Conservation (phyloP, 2,888 invertebrate species). For the Nasonia oneida region DNA sequence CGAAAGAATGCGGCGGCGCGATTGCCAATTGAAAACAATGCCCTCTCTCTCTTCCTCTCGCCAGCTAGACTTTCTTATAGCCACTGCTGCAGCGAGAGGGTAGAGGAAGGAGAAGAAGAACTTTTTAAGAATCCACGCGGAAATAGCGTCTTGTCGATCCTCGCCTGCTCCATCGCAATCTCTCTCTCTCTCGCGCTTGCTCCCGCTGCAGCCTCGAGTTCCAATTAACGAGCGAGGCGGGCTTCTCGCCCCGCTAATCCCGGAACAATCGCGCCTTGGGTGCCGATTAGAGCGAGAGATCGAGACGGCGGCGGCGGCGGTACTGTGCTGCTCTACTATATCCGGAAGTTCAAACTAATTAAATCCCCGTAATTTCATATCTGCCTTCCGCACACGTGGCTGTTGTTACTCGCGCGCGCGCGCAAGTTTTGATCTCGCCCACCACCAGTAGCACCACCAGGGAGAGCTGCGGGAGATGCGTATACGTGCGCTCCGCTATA, state of each 20-base stretch:
- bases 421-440: conserved; percentile 44
- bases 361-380: conserved; percentile 78
- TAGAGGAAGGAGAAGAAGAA: conserved; percentile 14
- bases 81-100: not conserved
- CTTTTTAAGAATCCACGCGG: conserved; percentile 60
- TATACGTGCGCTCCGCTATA: not conserved
- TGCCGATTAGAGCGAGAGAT: conserved; percentile 72
- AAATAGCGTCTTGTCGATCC: conserved; percentile 54
- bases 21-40: conserved; percentile 62
- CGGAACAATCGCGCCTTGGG: conserved; percentile 75
- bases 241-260: conserved; percentile 70
- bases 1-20: conserved; percentile 48
- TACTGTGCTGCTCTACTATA: conserved; percentile 47
- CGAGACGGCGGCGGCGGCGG: conserved; percentile 62
- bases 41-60: not conserved
- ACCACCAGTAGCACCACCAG: not conserved
- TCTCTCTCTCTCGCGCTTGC: not conserved
- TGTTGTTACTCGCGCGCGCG: conserved; percentile 51
- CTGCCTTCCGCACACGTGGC: conserved; percentile 76
- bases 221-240: conserved; percentile 72
- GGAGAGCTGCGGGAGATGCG: too few relatives aligned
- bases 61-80: conserved; percentile 33
- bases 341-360: conserved; percentile 77
- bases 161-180: conserved; percentile 39
- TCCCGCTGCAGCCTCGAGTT: conserved; percentile 62